phyloP scores from a whole-genome alignment of 2,113 vertebrate species.

The Gadus macrocephalus region DNA sequence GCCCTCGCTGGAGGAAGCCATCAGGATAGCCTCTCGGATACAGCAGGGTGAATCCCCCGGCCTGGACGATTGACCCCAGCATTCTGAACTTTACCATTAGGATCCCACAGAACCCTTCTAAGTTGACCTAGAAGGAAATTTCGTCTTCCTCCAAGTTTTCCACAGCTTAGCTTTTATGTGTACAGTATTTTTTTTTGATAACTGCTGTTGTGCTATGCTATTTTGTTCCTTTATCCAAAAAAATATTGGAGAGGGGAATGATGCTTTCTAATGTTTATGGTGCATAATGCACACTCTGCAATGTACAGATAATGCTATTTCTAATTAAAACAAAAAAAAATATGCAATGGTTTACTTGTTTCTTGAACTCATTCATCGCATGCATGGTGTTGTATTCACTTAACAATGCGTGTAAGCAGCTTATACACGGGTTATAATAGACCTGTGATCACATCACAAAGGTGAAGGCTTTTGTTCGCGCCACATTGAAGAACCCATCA shows the following conservation, averaged over 20 bases:
- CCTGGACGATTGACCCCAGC: conserved; percentile 83
- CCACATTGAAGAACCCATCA: conserved; percentile 64
- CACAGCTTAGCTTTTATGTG: conserved; percentile 63
- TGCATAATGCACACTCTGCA: conserved; percentile 51
- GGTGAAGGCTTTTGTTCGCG: conserved; percentile 69
- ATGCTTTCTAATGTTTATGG: conserved; percentile 57
- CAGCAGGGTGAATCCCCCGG: conserved; percentile 96
- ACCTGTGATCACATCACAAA: neutral
- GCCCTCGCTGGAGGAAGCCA: conserved; percentile 97
- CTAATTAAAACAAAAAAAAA: conserved; percentile 45
- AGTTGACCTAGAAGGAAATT: conserved; percentile 40
- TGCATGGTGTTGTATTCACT: too few relatives aligned
- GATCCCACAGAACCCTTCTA: conserved; percentile 24
- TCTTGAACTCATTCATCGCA: too few relatives aligned
- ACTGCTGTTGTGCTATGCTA: conserved; percentile 71
- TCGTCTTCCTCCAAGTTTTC: conserved; percentile 52
- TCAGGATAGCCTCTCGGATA: conserved; percentile 98
- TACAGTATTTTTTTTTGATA: conserved; percentile 80
- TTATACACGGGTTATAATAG: neutral
- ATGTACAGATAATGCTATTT: conserved; percentile 68
- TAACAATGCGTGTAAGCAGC: too few relatives aligned
- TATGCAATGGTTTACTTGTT: too few relatives aligned
- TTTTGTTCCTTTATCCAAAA: conserved; percentile 60
- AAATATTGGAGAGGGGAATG: conserved; percentile 15
- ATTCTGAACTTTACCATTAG: conserved; percentile 37